phyloP scores from a whole-genome alignment of 2,113 vertebrate genomes.

The Parotia lawesii region DNA sequence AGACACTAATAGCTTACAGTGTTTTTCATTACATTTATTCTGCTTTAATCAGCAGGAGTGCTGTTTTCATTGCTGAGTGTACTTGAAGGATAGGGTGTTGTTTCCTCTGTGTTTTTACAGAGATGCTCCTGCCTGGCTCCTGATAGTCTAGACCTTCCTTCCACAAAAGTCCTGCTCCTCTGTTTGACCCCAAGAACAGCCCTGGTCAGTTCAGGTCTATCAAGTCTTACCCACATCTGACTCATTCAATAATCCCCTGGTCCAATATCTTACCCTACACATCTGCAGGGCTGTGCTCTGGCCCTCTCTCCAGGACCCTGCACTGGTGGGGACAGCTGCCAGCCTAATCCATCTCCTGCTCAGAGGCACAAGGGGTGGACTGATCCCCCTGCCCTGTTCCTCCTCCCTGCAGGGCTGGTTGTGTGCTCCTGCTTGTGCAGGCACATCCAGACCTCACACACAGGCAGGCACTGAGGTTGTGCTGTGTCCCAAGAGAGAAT shows the following conservation, averaged over 20 bases:
- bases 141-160: background rate
- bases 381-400: background rate
- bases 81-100: background rate
- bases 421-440: background rate
- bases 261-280: accelerated
- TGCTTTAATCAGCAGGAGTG: background rate
- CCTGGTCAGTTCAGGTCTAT: background rate
- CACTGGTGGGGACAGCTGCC: accelerated
- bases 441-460: background rate
- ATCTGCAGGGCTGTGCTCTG: background rate
- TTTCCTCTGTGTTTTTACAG: background rate
- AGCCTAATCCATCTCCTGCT: background rate
- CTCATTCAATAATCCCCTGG: background rate
- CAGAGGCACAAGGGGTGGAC: background rate
- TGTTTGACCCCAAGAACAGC: background rate
- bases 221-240: background rate
- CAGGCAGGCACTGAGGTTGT: no score
- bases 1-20: background rate
- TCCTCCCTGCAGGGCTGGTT: background rate
- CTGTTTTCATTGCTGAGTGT: background rate
- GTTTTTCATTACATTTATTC: constrained; percentile 12
- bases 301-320: background rate
- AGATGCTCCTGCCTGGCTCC: background rate
- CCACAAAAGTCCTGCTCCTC: background rate
- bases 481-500: background rate